These are phyloP conservation scores for Sturnira hondurensis DNA, from an alignment of 2,113 vertebrate genomes.

Conservation along the genomic window DNA sequence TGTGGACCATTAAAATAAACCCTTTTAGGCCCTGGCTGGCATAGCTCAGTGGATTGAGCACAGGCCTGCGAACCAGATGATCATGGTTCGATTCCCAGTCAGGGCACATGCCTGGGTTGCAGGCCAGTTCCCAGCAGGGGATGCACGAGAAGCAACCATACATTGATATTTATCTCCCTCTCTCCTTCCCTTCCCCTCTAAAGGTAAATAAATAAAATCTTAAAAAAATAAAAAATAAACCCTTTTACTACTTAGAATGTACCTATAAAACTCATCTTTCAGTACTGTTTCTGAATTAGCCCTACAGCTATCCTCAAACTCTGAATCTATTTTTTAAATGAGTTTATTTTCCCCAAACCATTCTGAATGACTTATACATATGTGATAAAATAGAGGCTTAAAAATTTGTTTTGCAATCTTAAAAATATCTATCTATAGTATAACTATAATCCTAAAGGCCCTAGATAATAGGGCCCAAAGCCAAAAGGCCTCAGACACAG, in stretches of 20 bases:
- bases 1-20: background rate
- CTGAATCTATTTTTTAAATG: background rate
- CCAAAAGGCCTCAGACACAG: background rate
- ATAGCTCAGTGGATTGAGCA: too few species aligned
- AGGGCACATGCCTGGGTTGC: too few species aligned
- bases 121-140: too few species aligned
- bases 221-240: too few species aligned
- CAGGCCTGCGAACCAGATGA: too few species aligned
- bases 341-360: background rate
- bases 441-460: background rate
- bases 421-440: background rate
- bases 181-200: too few species aligned
- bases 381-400: background rate
- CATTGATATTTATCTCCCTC: too few species aligned
- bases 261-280: background rate
- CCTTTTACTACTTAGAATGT: background rate
- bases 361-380: background rate
- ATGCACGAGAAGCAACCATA: too few species aligned
- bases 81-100: too few species aligned
- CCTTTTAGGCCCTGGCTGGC: too few species aligned
- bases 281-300: background rate
- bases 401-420: slow-evolving; percentile 1
- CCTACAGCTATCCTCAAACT: background rate
- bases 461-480: background rate
- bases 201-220: too few species aligned